phyloP scores from a whole-genome alignment of 2,888 invertebrate genomes.

The Cosmorhoe ocellata region DNA sequence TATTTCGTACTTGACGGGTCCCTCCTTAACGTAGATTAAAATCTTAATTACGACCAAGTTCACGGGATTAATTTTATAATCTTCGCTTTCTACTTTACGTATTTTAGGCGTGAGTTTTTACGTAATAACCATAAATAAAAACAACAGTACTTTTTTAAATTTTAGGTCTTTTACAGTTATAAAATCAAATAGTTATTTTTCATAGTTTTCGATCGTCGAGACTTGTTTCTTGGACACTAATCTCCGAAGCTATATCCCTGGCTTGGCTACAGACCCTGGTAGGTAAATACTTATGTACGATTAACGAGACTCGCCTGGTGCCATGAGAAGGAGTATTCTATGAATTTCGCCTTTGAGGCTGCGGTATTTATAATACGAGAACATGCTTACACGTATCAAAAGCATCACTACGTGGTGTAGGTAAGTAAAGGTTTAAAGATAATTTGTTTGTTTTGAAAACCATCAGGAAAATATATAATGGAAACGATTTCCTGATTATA shows the following conservation, averaged over 20 bases:
- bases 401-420: slow-evolving; percentile 33
- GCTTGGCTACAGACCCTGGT: too few relatives aligned
- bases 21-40: slow-evolving; percentile 61
- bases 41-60: slow-evolving; percentile 75
- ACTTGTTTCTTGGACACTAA: too few relatives aligned
- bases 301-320: slow-evolving; percentile 16
- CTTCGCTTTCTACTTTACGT: slow-evolving; percentile 50
- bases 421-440: slow-evolving; percentile 20
- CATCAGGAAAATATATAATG: too few relatives aligned
- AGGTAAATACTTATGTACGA: too few relatives aligned
- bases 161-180: not conserved
- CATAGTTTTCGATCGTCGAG: too few relatives aligned
- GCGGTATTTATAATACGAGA: slow-evolving; percentile 44
- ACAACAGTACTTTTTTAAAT: not conserved
- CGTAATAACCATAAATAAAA: slow-evolving; percentile 33
- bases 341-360: slow-evolving; percentile 40
- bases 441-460: slow-evolving; percentile 31
- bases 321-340: slow-evolving; percentile 31
- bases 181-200: too few relatives aligned
- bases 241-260: too few relatives aligned
- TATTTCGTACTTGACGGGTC: slow-evolving; percentile 57
- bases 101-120: slow-evolving; percentile 44
- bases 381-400: slow-evolving; percentile 36
- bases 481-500: too few relatives aligned
- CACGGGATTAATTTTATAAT: slow-evolving; percentile 68